Evolutionary conservation across 2,113 vertebrate species (phyloP).

Genomic region (Protomyctophum bolini): DNA sequence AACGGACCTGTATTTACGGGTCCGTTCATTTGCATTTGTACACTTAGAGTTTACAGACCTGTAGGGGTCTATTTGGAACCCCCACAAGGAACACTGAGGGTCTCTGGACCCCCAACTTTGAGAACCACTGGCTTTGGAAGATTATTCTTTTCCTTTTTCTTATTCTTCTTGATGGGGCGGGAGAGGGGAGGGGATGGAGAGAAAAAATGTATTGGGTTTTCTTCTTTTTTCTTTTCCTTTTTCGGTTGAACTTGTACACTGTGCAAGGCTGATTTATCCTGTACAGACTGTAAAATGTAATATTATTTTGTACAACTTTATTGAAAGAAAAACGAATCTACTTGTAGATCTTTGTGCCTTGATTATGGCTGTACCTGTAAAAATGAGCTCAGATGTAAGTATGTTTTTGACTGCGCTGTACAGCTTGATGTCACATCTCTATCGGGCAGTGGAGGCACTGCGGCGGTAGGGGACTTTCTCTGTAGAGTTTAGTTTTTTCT

Average conservation of each 20-base stretch:
- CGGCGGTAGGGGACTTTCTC: constrained; percentile 83
- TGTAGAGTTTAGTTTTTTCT: constrained; percentile 90
- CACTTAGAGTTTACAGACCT: constrained; percentile 68
- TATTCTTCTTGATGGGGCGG: constrained; percentile 4
- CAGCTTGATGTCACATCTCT: constrained; percentile 91
- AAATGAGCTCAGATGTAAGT: constrained; percentile 95
- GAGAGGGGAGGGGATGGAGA: not conserved
- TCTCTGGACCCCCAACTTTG: no score
- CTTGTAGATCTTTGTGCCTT: constrained; percentile 99
- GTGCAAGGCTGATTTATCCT: constrained; percentile 92
- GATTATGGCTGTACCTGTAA: constrained; percentile 94
- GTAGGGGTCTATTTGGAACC: not conserved
- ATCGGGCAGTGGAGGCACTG: constrained; percentile 84
- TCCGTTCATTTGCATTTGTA: no score
- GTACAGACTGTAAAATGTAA: constrained; percentile 97
- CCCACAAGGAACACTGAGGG: no score
- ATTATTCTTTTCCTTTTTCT: no score
- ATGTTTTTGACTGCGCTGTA: constrained; percentile 93
- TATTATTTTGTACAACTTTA: constrained; percentile 99
- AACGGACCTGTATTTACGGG: no score
- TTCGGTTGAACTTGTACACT: constrained; percentile 90
- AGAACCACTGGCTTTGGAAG: no score
- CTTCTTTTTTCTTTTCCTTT: constrained; percentile 48
- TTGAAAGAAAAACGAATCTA: constrained; percentile 92
- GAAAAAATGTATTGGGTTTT: constrained; percentile 31